Evolutionary conservation across 2,888 invertebrate genomes (phyloP).

Genomic region (Atethmia centrago): DNA sequence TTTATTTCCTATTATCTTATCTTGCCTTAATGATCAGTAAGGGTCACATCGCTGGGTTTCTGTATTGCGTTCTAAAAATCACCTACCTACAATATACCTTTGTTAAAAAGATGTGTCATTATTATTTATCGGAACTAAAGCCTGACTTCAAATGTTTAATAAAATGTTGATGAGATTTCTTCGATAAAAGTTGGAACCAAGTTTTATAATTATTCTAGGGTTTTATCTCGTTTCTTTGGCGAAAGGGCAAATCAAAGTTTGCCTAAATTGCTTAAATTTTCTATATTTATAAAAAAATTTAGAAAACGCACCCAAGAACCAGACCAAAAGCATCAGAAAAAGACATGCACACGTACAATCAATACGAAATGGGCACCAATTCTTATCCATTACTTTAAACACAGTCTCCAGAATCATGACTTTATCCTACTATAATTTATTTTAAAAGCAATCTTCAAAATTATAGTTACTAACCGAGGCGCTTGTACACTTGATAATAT

Average conservation of each 20-base stretch:
- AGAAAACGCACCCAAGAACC: background rate
- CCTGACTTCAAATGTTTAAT: conserved; percentile 20
- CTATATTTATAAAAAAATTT: background rate
- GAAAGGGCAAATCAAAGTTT: background rate
- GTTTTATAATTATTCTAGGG: background rate
- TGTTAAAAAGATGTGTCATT: conserved; percentile 15
- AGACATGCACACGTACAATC: conserved; percentile 19
- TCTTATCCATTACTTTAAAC: conserved; percentile 49
- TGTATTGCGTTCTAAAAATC: conserved; percentile 39
- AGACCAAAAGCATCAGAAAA: conserved; percentile 11
- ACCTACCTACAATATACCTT: conserved; percentile 24
- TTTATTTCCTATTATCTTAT: conserved; percentile 86
- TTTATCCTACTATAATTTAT: conserved; percentile 48
- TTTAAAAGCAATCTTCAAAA: conserved; percentile 54
- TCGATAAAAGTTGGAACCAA: background rate
- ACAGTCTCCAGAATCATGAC: conserved; percentile 34
- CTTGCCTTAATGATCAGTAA: conserved; percentile 80
- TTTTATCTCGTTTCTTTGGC: background rate
- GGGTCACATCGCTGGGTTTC: conserved; percentile 66
- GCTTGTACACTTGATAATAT: conserved; percentile 50
- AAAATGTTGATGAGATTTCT: background rate
- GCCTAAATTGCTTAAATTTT: too few relatives aligned
- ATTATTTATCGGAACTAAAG: conserved; percentile 25
- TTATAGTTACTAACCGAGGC: conserved; percentile 36
- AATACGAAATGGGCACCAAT: conserved; percentile 31